Base-by-base conservation (phyloP, 2,888 invertebrate species). In the Eudemis profundana region DNA sequence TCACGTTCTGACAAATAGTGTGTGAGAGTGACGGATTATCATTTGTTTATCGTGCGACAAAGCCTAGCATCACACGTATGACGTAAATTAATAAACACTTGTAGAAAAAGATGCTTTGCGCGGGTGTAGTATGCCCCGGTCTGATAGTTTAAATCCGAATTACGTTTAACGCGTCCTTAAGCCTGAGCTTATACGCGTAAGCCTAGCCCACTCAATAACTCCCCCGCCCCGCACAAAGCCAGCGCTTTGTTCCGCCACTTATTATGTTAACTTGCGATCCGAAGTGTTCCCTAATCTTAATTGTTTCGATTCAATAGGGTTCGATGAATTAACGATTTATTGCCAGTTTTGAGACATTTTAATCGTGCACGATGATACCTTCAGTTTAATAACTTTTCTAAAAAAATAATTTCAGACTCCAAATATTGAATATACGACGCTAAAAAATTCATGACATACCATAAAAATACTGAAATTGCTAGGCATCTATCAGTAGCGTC, bases 201-300 rank as follows among this genome's bases (percentile, higher is more conserved):
- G 21, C 21, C n/a, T 46, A n/a, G 19, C n/a, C 21, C 17, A n/a
- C 46, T 21, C 46, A 21, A 46, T 46, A 46, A 21, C 21, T 46
- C 46, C 21, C 15, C 17, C 47, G 14, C 3, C 12, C 10, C 33
- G 27, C 40, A 40, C 53, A 54, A 40, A 15, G 40, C 40, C 40
- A 10, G 17, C 40, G 29, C 54, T 27, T 54, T 54, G 54, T 54
- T 54, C 54, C 36, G 33, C 36, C 21, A 54, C 54, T 54, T 54
- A 54, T 54, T 40, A 54, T 54, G 54, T 40, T 40, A 42, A 42
- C 54, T 27, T 42, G 23, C 27, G 40, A 54, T 54, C 23, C 40
- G 40, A 27, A 42, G 27, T 50, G 53, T 40, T 54, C 21, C 23
- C 4, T 54, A 54, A 54, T 54, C 54, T 54, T 42, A 54, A 54